A percentile compares a stretch with the other conserved stretches of the same genome.
Evolutionary conservation across 2,888 invertebrate species (phyloP).

Genomic region (Axea sp.): DNA sequence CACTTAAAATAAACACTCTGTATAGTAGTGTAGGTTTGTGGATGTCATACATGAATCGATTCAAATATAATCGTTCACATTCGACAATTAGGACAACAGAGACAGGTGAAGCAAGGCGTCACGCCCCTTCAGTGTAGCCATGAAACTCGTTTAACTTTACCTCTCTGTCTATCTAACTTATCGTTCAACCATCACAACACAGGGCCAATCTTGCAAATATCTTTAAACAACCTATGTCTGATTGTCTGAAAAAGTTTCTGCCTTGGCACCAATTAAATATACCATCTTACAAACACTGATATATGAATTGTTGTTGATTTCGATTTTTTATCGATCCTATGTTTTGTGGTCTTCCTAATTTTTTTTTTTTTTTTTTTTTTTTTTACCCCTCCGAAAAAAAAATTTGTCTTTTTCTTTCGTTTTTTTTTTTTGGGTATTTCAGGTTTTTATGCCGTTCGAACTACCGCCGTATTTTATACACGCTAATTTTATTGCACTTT

Average conservation of each 20-base stretch:
- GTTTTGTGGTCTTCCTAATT: no score
- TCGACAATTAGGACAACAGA: slow-evolving; percentile 71
- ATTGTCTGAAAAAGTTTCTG: slow-evolving; percentile 22
- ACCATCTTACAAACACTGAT: slow-evolving; percentile 9
- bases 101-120: slow-evolving; percentile 74
- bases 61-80: slow-evolving; percentile 67
- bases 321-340: no score
- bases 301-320: slow-evolving; percentile 27
- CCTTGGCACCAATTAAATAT: slow-evolving; percentile 21
- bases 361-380: no score
- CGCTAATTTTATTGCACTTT: no score
- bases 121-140: slow-evolving; percentile 75
- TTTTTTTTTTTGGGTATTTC: no score
- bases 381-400: no score
- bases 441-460: no score
- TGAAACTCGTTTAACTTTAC: slow-evolving; percentile 67
- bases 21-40: slow-evolving; percentile 15
- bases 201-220: slow-evolving; percentile 42
- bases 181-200: slow-evolving; percentile 66
- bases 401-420: no score
- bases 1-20: no score
- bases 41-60: slow-evolving; percentile 44
- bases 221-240: slow-evolving; percentile 33
- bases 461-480: no score
- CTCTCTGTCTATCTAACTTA: slow-evolving; percentile 61